A percentile compares a stretch with the other conserved stretches of the same genome.
These are phyloP conservation scores for Cherax destructor DNA, from an alignment of 1,140 invertebrate species.

Conservation along the genomic window DNA sequence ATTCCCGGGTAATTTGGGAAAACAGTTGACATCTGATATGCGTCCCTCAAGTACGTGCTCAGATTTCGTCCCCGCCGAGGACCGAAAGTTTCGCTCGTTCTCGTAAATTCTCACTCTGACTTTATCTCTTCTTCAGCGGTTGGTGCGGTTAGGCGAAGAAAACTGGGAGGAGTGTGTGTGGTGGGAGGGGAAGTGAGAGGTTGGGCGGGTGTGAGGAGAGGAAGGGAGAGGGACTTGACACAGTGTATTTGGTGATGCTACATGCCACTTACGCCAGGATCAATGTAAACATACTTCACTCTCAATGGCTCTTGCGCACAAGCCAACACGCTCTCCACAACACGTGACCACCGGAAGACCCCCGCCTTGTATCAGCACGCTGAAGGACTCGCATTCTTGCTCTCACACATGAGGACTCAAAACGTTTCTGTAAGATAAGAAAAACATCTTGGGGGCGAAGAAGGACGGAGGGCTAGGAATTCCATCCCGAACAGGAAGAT, in stretches of 20 bases:
- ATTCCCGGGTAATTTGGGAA: constrained; percentile 66
- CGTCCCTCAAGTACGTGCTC: constrained; percentile 59
- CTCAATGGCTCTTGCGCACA: neutral
- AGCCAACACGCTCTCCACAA: neutral
- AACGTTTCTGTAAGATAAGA: too few relatives aligned
- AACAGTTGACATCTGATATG: constrained; percentile 66
- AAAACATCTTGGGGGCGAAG: neutral
- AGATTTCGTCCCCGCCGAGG: constrained; percentile 41
- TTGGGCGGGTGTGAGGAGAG: neutral
- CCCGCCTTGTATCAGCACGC: too few relatives aligned
- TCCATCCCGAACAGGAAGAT: too few relatives aligned
- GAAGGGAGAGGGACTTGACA: constrained; percentile 21
- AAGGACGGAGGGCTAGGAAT: neutral
- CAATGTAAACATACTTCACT: constrained; percentile 11
- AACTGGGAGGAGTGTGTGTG: neutral
- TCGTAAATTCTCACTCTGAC: constrained; percentile 12
- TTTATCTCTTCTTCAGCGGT: neutral
- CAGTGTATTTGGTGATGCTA: constrained; percentile 55
- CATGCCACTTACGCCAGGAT: constrained; percentile 54
- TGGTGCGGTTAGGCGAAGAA: constrained; percentile 7
- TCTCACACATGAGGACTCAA: too few relatives aligned
- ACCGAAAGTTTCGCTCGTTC: constrained; percentile 23
- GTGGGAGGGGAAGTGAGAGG: neutral
- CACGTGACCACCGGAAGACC: neutral
- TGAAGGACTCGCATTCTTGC: too few relatives aligned